Percentiles rank a stretch among this genome's conserved stretches.
Evolutionary conservation across 2,888 invertebrate species (phyloP).

Genomic region (Bibio marci): DNA sequence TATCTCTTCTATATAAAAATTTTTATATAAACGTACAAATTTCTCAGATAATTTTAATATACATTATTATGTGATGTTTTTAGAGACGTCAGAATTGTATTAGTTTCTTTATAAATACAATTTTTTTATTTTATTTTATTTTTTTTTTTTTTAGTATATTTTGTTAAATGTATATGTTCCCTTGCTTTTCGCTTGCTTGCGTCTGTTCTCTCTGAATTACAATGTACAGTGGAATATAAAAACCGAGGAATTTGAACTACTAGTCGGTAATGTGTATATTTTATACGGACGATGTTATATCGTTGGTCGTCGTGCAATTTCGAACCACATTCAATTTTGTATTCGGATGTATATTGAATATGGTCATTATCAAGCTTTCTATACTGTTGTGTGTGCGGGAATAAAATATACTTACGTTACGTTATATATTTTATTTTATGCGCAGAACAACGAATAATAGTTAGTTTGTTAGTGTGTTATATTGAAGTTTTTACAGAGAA

Average conservation of each 20-base stretch:
- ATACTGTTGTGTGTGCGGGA: conserved; percentile 7
- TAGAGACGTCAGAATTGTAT: conserved; percentile 16
- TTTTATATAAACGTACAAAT: too few species aligned
- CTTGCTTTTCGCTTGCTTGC: conserved; percentile 19
- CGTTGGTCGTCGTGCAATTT: conserved; percentile 2
- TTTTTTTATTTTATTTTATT: conserved; percentile 6
- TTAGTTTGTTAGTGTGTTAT: not conserved
- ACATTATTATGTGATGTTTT: conserved; percentile 9
- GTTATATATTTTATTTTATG: conserved; percentile 11
- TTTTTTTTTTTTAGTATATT: not conserved
- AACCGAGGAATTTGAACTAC: conserved; percentile 16
- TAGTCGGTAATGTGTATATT: conserved; percentile 7
- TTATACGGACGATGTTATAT: not conserved
- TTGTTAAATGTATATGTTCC: conserved; percentile 1
- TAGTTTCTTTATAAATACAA: conserved; percentile 18
- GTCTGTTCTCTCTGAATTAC: conserved; percentile 18
- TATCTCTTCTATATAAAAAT: too few species aligned
- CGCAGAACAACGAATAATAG: conserved; percentile 10
- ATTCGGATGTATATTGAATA: conserved; percentile 4
- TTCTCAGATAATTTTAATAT: too few species aligned
- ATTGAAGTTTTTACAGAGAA: not conserved
- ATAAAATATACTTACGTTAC: conserved; percentile 8
- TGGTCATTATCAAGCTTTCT: conserved; percentile 10
- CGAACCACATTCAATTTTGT: not conserved
- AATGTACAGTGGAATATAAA: conserved; percentile 15